Percentiles rank a stretch among this genome's conserved stretches.
These are phyloP conservation scores for Drosophila fungiperda DNA, from an alignment of 2,888 invertebrate genomes.

Conservation along the genomic window DNA sequence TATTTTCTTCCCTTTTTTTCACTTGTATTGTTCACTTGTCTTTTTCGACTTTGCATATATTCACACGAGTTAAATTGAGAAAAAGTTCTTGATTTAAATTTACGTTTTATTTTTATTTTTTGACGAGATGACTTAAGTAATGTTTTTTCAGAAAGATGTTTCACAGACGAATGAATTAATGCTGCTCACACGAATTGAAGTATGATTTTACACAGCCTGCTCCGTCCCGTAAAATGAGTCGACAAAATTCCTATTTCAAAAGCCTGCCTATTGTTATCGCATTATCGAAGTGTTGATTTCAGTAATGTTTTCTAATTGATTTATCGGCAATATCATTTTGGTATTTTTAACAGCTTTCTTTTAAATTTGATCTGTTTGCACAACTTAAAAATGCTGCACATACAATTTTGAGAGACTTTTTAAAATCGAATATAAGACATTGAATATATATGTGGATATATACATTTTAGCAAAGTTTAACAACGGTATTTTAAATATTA, in stretches of 20 bases:
- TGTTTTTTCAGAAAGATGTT: conserved; percentile 53
- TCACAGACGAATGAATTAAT: conserved; percentile 46
- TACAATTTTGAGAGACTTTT: neutral
- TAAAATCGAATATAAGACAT: neutral
- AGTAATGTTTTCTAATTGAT: neutral
- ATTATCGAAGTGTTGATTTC: neutral
- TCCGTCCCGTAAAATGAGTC: neutral
- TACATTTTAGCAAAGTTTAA: neutral
- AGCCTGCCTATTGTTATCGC: conserved; percentile 7
- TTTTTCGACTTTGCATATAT: neutral
- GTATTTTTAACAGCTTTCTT: neutral
- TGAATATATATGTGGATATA: too few relatives aligned
- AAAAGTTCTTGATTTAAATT: conserved; percentile 2
- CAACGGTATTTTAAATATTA: neutral
- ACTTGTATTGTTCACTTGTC: neutral
- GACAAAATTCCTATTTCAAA: neutral
- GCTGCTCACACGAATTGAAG: neutral
- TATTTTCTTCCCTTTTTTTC: neutral
- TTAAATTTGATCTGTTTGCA: neutral
- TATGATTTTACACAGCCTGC: conserved; percentile 32
- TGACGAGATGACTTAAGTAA: conserved; percentile 16
- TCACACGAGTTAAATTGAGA: neutral
- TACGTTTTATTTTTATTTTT: conserved; percentile 12
- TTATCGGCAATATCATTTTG: conserved; percentile 7
- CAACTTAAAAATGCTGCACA: neutral